Base-by-base conservation (phyloP, 1,140 invertebrate genomes). In the Ridgeia piscesae region DNA sequence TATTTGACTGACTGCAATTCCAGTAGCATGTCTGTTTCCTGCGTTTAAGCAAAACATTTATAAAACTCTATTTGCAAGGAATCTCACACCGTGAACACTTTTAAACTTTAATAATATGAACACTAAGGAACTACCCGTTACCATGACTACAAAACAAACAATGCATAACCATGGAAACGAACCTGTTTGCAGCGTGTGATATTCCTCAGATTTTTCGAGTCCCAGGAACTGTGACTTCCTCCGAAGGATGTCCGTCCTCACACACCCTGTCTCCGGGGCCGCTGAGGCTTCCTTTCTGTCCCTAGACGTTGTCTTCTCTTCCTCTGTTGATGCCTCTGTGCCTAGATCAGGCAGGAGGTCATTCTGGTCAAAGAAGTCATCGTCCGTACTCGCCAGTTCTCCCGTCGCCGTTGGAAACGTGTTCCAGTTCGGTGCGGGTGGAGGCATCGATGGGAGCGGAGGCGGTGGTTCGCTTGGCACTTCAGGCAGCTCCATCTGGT, bases 161-260 rank as follows among this genome's bases (percentile, higher is more conserved):
- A 21, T 33, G 21, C 31, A 14, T 42, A 34, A 90, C 89, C 11
- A 42, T 14, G 21, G 11, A 21, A 34, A 90, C 11, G 17, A 17
- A 92, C 92, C 92, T 92, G 34, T 91, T 34, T 77, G 33, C 11
- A 91, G 11, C 33, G 35, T 31, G 42, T 91, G 6, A 35, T 91
- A 92, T 42, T 92, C 92, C 35, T 92, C 92, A 9, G 90, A 50
- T 21, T 92, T 34, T n/a, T 92, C 91, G 8, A 92, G 89, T 91
- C 92, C 92, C 35, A 92, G 88, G 35, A 92, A 92, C 33, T 92
- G n/a, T 21, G 89, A 35, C 89, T 91, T 91, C 50, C 89, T 91
- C 58, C 89, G 35, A 89, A 92, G 91, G 31, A 92, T 91, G n/a
- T 92, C 92, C 50, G 34, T 77, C 11, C 91, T 17, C 31, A 89